These are phyloP conservation scores for Brachionus calyciflorus DNA, from an alignment of 1,140 invertebrate genomes.

Conservation along the genomic window DNA sequence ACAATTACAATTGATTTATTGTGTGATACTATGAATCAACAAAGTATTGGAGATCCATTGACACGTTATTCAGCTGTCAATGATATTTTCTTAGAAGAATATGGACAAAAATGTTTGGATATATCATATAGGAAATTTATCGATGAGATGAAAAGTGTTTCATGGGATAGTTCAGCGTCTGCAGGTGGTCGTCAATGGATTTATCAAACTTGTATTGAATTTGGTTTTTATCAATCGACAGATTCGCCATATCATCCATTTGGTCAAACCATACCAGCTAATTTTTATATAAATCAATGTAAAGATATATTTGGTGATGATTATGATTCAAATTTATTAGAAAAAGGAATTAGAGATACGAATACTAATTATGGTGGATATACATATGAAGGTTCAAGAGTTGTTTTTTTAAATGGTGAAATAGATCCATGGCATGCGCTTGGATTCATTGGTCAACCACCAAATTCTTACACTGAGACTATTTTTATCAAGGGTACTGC, in stretches of 20 bases:
- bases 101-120: slow-evolving; percentile 75
- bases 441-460: slow-evolving; percentile 58
- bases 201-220: slow-evolving; percentile 93
- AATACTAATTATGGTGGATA: slow-evolving; percentile 77
- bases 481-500: slow-evolving; percentile 65
- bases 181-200: slow-evolving; percentile 71
- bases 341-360: slow-evolving; percentile 67
- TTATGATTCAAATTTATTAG: slow-evolving; percentile 66
- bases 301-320: slow-evolving; percentile 72
- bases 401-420: slow-evolving; percentile 82
- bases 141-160: slow-evolving; percentile 68
- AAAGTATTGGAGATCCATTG: slow-evolving; percentile 65
- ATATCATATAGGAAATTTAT: slow-evolving; percentile 78
- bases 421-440: slow-evolving; percentile 90
- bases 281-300: slow-evolving; percentile 79
- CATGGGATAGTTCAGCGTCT: slow-evolving; percentile 64
- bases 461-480: slow-evolving; percentile 55
- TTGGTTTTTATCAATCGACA: slow-evolving; percentile 88
- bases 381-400: slow-evolving; percentile 69
- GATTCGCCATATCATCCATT: slow-evolving; percentile 70
- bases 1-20: slow-evolving; percentile 76
- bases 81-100: slow-evolving; percentile 67
- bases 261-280: slow-evolving; percentile 70
- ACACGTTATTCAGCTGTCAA: slow-evolving; percentile 73
- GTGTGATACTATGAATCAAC: slow-evolving; percentile 72